Evolutionary conservation across 2,888 invertebrate genomes (phyloP).

Genomic region (Trimorus sp.): DNA sequence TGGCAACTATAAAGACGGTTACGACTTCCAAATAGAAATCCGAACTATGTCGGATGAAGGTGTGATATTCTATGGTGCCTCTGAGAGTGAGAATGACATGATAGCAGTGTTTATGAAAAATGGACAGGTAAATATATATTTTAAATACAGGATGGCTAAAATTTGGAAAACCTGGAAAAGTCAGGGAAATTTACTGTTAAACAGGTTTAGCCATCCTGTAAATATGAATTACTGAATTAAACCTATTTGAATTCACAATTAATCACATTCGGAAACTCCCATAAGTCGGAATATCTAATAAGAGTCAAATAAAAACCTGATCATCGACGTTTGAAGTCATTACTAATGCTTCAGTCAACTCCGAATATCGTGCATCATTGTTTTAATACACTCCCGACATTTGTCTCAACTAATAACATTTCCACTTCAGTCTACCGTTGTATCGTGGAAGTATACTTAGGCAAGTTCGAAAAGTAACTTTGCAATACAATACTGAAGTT

Average conservation of each 20-base stretch:
- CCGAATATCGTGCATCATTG: no score
- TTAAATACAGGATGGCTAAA: no score
- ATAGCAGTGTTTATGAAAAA: slow-evolving; percentile 89
- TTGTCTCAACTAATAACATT: not conserved
- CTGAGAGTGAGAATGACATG: slow-evolving; percentile 85
- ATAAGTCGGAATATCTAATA: no score
- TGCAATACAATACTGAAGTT: slow-evolving; percentile 21
- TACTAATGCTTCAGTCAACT: no score
- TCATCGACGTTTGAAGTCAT: no score
- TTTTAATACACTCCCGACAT: not conserved
- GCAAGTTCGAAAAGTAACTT: slow-evolving; percentile 12
- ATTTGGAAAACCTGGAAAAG: no score
- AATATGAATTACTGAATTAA: no score
- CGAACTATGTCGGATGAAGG: slow-evolving; percentile 90
- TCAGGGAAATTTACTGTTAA: no score
- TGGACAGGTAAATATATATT: slow-evolving; percentile 84
- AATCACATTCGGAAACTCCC: no score
- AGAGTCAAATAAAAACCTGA: no score
- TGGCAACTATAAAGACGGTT: slow-evolving; percentile 85
- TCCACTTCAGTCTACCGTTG: not conserved
- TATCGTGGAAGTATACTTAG: slow-evolving; percentile 3
- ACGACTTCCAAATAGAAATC: slow-evolving; percentile 90
- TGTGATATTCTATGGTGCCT: slow-evolving; percentile 91
- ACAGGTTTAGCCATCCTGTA: no score
- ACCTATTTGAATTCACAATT: no score